Base-by-base conservation (phyloP, 2,888 invertebrate species). In the Oscheius sp. region DNA sequence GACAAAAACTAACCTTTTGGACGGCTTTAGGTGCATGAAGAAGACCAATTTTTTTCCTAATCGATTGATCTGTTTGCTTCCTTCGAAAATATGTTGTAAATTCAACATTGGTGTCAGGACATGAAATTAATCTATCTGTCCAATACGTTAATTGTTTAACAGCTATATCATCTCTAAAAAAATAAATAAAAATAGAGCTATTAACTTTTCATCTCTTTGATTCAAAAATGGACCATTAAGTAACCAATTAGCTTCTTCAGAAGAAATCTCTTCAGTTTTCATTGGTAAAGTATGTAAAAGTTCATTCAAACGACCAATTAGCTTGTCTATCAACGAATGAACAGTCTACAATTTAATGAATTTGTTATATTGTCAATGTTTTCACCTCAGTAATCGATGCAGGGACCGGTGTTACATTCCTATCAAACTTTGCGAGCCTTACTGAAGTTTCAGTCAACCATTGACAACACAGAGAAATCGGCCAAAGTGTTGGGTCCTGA, bases 241-340 rank as follows among this genome's bases (percentile, higher is more conserved):
- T 9, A 67, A 32, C 67, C 67, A 67, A 26, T 44, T 28, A 17
- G 51, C 33, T 32, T 67, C 62, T 51, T 62, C 67, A 1, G 17
- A 22, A 6, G 41, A 51, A 24, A 14, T 26, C 6, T 62, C 67
- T 5, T 62, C 67, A 26, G 22, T 41, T 50, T 32, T 51, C 17
- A 67, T 22, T 26, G 28, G 38, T 28, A 67, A n/a, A 14, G 33
- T 2, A n/a, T 17, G 47, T 1, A 51, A 17, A 12, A 67, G 26
- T 9, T 62, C 45, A 28, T 67, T 67, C 36, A 67, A 32, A n/a
- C 51, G 30, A 8, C 51, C 62, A 12, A 62, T 62, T 26, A 67
- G 22, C 12, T 38, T 44, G 36, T 59, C 59, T n/a, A 32, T 38
- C 8, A 67, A 38, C 6, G 14, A 2, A 14, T 17, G 14, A 9